Base-by-base conservation (phyloP, 2,113 vertebrate species). In the Orycteropus afer region DNA sequence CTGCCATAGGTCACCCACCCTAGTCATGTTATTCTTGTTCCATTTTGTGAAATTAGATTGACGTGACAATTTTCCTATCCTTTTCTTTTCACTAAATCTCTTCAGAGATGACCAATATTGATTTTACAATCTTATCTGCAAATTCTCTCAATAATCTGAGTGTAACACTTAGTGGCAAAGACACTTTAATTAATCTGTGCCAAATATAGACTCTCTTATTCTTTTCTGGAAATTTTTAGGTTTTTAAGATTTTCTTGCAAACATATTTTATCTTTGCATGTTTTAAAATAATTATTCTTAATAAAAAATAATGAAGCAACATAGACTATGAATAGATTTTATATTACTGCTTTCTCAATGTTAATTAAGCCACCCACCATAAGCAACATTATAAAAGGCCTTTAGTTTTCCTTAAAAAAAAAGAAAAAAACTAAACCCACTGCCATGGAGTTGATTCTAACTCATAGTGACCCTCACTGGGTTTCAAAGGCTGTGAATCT, bases 371-470 rank as follows among this genome's bases (percentile, higher is more conserved):
- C 51, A 53, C 40, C n/a, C 51, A 37, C 73, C 80, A 29, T 42
- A 96, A 82, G 49, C 13, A 83, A 5, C 82, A 37, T 49, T 86
- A 67, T 61, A 89, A 89, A 90, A 84, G 9, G 1, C 17, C 10
- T 74, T 92, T 88, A 76, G 37, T 37, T 90, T 84, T 74, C 4
- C 71, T 77, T 95, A 90, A 94, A n/a, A n/a, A n/a, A n/a, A n/a
- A n/a, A n/a, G n/a, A n/a, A n/a, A n/a, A n/a, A n/a, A n/a, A n/a
- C n/a, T n/a, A n/a, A n/a, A n/a, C n/a, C n/a, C n/a, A n/a, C n/a
- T n/a, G n/a, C n/a, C n/a, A n/a, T n/a, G n/a, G n/a, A n/a, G n/a
- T n/a, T n/a, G n/a, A n/a, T n/a, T n/a, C n/a, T n/a, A n/a, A n/a
- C n/a, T n/a, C n/a, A n/a, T n/a, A n/a, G n/a, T n/a, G n/a, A n/a